Conservation (phyloP, 1,140 invertebrate genomes). For the Trigoniulus corallinus region DNA sequence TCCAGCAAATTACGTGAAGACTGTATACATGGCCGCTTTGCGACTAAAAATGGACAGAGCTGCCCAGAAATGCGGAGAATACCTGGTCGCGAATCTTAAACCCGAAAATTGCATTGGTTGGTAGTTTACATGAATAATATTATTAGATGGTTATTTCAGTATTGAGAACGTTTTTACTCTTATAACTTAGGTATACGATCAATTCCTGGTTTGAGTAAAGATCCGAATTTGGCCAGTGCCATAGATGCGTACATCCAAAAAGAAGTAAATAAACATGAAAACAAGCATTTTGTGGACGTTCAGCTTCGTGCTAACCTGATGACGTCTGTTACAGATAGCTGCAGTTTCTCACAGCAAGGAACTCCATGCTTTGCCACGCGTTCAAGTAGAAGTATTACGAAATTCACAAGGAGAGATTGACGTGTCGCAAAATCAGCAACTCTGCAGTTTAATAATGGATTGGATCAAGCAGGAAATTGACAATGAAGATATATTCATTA, state of each 20-base stretch:
- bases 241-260: constrained; percentile 53
- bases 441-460: constrained; percentile 46
- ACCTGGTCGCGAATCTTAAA: constrained; percentile 46
- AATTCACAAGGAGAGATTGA: constrained; percentile 43
- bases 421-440: constrained; percentile 26
- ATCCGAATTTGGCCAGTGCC: constrained; percentile 38
- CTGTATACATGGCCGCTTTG: constrained; percentile 53
- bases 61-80: constrained; percentile 46
- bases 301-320: background rate
- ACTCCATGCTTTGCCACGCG: constrained; percentile 40
- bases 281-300: background rate
- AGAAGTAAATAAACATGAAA: constrained; percentile 34
- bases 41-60: constrained; percentile 54
- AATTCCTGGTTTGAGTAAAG: constrained; percentile 43
- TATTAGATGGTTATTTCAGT: no score
- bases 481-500: constrained; percentile 30
- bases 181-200: constrained; percentile 34
- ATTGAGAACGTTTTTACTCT: background rate
- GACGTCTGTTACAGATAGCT: constrained; percentile 32
- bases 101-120: constrained; percentile 46
- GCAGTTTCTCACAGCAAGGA: constrained; percentile 37
- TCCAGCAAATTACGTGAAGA: constrained; percentile 38
- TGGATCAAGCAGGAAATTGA: constrained; percentile 42
- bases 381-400: constrained; percentile 46
- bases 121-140: no score